Base-by-base conservation (phyloP, 2,113 vertebrate genomes). In the Zapornia atra region DNA sequence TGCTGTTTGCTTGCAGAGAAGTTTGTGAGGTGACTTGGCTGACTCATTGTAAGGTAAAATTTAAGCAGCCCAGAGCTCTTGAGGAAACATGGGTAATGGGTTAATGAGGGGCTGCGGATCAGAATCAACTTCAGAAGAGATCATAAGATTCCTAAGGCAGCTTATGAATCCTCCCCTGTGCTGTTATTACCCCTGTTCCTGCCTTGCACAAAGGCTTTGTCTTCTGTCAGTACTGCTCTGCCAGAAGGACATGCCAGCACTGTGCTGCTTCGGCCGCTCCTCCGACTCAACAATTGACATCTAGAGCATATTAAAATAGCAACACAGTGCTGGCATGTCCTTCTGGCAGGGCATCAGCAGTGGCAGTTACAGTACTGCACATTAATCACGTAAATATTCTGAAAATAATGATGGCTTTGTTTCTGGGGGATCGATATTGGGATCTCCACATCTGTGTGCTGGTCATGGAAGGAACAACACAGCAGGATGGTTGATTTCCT, bases 371-470 rank as follows among this genome's bases (percentile, higher is more conserved):
- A 69, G 2, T 59, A 31, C 48, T 69, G 91, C 12, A 0, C 2
- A 2, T 88, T 33, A 78, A 82, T 83, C 1, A 1, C 40, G 11
- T 24, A 4, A 48, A 53, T 34, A 11, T 11, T 42, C 46, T 75
- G 64, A 46, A 21, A 60, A 21, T 11, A 51, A 7, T 0, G 8
- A 2, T 86, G 81, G 6, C 38, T 86, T 75, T 94, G 76, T 56
- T 56, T 57, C 69, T 53, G 64, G 64, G 63, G 71, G 72, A 33
- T 84, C 63, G 17, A 12, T 40, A 29, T 2, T 63, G 68, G n/a
- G 28, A 10, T 87, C 51, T 4, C 33, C n/a, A 6, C 0, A 0
- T 19, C 50, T 61, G 9, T 26, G 51, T 46, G 20, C 10, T 31
- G 56, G 61, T 38, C 51, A 57, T 34, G 63, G 65, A 21, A 63